These are phyloP conservation scores for Nephrotoma flavescens DNA, from an alignment of 2,888 invertebrate genomes.

Conservation along the genomic window DNA sequence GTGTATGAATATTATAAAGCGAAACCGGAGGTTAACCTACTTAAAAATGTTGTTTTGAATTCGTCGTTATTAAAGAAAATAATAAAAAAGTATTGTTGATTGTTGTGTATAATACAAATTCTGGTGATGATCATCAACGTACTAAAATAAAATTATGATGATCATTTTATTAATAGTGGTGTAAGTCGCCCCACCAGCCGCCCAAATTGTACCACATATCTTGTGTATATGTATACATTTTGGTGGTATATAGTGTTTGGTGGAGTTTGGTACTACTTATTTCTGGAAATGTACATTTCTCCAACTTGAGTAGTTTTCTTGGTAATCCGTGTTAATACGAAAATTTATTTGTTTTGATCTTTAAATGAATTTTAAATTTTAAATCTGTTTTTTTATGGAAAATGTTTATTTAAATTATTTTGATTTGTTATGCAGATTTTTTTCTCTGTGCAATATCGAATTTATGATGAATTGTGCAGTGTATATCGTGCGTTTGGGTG, in stretches of 20 bases:
- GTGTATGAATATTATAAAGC: not conserved
- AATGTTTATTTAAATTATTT: not conserved
- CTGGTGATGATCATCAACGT: not conserved
- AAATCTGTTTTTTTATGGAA: not conserved
- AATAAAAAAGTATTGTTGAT: not conserved
- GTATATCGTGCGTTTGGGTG: not conserved
- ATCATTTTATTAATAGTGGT: not conserved
- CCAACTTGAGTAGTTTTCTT: not conserved
- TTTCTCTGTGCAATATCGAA: not conserved
- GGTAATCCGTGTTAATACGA: not conserved
- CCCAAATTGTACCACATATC: no score
- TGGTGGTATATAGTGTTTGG: not conserved
- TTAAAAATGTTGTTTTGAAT: not conserved
- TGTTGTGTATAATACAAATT: not conserved
- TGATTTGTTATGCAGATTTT: not conserved
- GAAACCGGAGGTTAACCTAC: conserved; percentile 6
- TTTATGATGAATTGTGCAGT: not conserved
- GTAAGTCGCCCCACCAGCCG: not conserved
- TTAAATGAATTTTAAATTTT: not conserved
- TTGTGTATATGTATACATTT: no score
- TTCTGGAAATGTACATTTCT: not conserved
- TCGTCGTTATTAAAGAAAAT: not conserved
- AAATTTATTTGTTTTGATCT: not conserved
- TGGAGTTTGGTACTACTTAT: not conserved
- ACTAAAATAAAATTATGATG: not conserved